These are phyloP conservation scores for Hirundichthys speculiger DNA, from an alignment of 2,113 vertebrate genomes.

Conservation along the genomic window DNA sequence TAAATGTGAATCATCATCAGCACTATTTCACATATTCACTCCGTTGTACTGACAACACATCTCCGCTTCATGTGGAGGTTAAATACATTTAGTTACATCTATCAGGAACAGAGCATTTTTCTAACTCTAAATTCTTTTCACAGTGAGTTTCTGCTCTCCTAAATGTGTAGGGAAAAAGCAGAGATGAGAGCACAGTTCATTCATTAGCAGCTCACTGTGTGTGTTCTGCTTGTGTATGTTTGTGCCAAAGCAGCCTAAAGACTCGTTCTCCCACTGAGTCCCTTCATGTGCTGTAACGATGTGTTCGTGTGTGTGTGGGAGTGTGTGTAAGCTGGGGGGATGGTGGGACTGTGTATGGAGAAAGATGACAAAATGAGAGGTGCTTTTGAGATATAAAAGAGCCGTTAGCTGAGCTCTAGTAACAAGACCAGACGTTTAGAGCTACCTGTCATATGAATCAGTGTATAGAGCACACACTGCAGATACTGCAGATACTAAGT, in stretches of 20 bases:
- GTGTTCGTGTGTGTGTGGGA: not conserved
- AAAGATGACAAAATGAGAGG: slow-evolving; percentile 49
- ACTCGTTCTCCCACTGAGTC: slow-evolving; percentile 59
- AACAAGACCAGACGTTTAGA: slow-evolving; percentile 57
- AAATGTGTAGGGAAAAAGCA: too few relatives aligned
- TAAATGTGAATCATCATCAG: too few relatives aligned
- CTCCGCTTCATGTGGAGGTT: too few relatives aligned
- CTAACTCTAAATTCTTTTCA: too few relatives aligned
- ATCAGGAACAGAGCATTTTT: too few relatives aligned
- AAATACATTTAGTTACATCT: too few relatives aligned
- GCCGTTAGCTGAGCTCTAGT: slow-evolving; percentile 51
- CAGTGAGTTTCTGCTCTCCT: too few relatives aligned
- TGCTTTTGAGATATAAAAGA: slow-evolving; percentile 74
- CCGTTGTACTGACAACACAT: too few relatives aligned
- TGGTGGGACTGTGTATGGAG: slow-evolving; percentile 16
- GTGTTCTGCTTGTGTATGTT: slow-evolving; percentile 9
- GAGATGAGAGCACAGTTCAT: slow-evolving; percentile 37
- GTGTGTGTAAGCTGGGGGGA: slow-evolving; percentile 18
- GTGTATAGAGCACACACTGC: slow-evolving; percentile 18
- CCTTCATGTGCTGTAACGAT: slow-evolving; percentile 63
- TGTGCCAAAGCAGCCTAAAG: slow-evolving; percentile 44
- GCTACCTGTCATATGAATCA: slow-evolving; percentile 46
- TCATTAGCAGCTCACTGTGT: slow-evolving; percentile 47
- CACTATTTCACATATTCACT: too few relatives aligned
- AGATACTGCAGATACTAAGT: too few relatives aligned